Evolutionary conservation across 1,140 invertebrate genomes (phyloP), one percentile per base, ranked within the genome.

Genomic region (Stegodyphus dumicola): DNA sequence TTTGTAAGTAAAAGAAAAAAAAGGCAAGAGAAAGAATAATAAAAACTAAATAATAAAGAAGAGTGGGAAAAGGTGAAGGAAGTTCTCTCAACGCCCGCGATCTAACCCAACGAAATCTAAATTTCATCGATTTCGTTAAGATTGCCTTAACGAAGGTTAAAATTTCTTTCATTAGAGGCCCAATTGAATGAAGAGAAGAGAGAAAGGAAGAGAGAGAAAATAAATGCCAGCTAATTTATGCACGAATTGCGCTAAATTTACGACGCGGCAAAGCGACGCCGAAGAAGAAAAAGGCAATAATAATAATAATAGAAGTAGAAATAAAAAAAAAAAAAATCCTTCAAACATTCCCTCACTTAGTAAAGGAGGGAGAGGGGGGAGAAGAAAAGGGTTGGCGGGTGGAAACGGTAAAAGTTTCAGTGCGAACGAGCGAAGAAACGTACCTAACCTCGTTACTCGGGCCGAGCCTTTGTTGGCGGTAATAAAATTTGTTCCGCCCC

Each of bases 401-500:
- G 80, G 65, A 49, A 83, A 83, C 71, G 52, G 80, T 65, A 75
- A 83, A 83, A 83, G 80, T 83, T 83, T 75, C n/a, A 66, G 64
- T 48, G 17, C 71, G 60, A 67, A n/a, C 15, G 70, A 75, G 60
- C 64, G 71, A 53, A 65, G 80, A 83, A 83, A 75, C n/a, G 71
- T 71, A 75, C 64, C 71, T 83, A 83, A 83, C 60, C 60, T 83
- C 70, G 71, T 83, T 83, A 74, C 60, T 75, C 17, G 15, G 56
- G 33, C 6, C 80, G 48, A 54, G 70, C 53, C 80, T 75, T 83
- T 83, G 71, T 75, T 75, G 80, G 71, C n/a, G 80, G 71, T 83
- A 83, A 83, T 83, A 83, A 54, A 83, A 74, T 83, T 83, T 83
- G 80, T 83, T 83, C 80, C 80, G 69, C 80, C 64, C 80, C 60